Evolutionary conservation across 2,888 invertebrate species (phyloP).

Genomic region (Drosophila macrospina): DNA sequence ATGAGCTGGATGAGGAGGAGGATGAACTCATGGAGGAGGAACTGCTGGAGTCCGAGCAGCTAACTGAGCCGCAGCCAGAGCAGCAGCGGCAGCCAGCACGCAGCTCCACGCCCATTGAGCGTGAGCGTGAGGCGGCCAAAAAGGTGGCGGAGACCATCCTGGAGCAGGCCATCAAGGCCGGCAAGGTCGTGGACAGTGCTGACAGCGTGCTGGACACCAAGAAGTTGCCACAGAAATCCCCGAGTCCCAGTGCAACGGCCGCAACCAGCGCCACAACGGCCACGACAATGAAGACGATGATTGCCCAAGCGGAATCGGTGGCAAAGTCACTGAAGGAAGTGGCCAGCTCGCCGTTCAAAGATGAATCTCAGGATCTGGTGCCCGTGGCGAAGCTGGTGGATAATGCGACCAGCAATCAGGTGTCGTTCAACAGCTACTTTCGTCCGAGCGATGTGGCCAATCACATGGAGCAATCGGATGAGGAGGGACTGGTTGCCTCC

Average conservation of each 20-base stretch:
- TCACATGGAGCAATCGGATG: slow-evolving; percentile 86
- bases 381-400: slow-evolving; percentile 91
- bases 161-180: slow-evolving; percentile 86
- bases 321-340: slow-evolving; percentile 84
- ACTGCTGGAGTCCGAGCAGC: slow-evolving; percentile 16
- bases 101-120: slow-evolving; percentile 53
- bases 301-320: slow-evolving; percentile 86
- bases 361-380: slow-evolving; percentile 89
- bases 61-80: slow-evolving; percentile 78
- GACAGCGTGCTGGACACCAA: slow-evolving; percentile 3
- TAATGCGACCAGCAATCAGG: slow-evolving; percentile 88
- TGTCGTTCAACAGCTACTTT: slow-evolving; percentile 89
- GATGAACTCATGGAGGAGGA: slow-evolving; percentile 17
- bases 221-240: background rate
- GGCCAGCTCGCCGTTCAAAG: slow-evolving; percentile 85
- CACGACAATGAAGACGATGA: slow-evolving; percentile 86
- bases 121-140: slow-evolving; percentile 84
- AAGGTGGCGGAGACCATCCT: slow-evolving; percentile 88
- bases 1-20: slow-evolving; percentile 27
- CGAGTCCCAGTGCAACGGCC: background rate
- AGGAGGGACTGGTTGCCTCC: slow-evolving; percentile 92
- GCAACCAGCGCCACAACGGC: slow-evolving; percentile 12
- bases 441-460: slow-evolving; percentile 85
- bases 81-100: slow-evolving; percentile 7
- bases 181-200: slow-evolving; percentile 34